Conservation (phyloP, 1,140 invertebrate genomes). For the Drosophila ironensis region DNA sequence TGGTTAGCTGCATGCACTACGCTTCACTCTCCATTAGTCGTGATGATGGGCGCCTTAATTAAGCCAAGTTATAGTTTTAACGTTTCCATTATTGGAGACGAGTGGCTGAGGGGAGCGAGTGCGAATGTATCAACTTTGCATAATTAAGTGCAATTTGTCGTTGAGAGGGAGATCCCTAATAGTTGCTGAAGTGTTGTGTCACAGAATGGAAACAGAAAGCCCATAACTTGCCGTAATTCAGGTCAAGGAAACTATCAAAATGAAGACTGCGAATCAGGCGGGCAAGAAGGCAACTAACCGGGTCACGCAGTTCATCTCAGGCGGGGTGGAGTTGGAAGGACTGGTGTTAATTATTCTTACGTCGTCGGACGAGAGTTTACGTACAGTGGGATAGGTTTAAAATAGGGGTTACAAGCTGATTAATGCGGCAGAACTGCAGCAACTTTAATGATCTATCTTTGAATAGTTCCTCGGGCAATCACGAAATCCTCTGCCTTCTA, state of each 20-base stretch:
- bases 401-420: too few species aligned
- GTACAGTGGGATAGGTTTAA: background rate
- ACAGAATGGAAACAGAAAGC: background rate
- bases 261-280: conserved; percentile 27
- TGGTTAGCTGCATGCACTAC: conserved; percentile 52
- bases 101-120: background rate
- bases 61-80: conserved; percentile 56
- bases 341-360: background rate
- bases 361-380: background rate
- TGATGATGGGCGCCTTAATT: conserved; percentile 52
- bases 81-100: conserved; percentile 55
- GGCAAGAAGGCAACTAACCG: background rate
- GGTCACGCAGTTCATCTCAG: conserved; percentile 24
- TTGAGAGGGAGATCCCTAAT: conserved; percentile 14
- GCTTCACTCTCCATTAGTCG: conserved; percentile 23
- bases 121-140: conserved; percentile 22
- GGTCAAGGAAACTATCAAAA: conserved; percentile 76
- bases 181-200: background rate
- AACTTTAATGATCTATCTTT: too few species aligned
- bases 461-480: too few species aligned
- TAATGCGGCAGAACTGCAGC: too few species aligned
- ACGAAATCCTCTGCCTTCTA: too few species aligned
- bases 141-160: conserved; percentile 57
- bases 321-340: background rate
- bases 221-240: conserved; percentile 55